Conservation (phyloP, 2,797 vertebrate genomes). For the Scolopax rusticola region DNA sequence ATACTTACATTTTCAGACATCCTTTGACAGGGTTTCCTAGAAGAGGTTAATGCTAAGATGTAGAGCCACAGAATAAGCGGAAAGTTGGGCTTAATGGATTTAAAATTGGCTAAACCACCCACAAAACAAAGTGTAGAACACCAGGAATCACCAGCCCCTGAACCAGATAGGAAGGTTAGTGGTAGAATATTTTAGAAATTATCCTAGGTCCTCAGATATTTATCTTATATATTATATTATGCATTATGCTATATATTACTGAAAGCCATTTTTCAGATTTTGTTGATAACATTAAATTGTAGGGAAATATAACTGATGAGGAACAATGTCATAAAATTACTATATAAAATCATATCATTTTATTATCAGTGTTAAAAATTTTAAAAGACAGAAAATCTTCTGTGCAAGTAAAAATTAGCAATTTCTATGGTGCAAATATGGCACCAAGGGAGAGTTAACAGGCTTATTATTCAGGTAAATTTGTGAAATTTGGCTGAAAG, state of each 20-base stretch:
- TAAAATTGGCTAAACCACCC: slow-evolving; percentile 16
- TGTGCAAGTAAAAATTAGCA: background rate
- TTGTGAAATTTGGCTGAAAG: background rate
- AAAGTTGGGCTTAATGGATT: slow-evolving; percentile 55
- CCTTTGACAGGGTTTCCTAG: slow-evolving; percentile 31
- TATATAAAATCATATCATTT: background rate
- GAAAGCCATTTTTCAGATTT: slow-evolving; percentile 26
- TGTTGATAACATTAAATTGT: background rate
- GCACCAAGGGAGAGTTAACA: background rate
- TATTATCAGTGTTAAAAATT: background rate
- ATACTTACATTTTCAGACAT: slow-evolving; percentile 27
- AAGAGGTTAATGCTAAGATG: slow-evolving; percentile 35
- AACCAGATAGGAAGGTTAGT: background rate
- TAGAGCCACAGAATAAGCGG: background rate
- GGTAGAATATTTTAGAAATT: background rate
- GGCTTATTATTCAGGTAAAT: background rate
- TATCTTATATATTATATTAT: too few species aligned
- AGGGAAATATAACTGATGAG: background rate
- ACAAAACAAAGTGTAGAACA: background rate
- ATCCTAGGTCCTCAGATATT: background rate
- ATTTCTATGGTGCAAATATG: background rate
- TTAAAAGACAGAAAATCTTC: background rate
- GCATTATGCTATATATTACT: background rate
- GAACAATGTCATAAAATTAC: background rate
- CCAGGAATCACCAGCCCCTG: background rate